Conservation (phyloP, 2,113 vertebrate genomes). For the Onychostoma macrolepis region DNA sequence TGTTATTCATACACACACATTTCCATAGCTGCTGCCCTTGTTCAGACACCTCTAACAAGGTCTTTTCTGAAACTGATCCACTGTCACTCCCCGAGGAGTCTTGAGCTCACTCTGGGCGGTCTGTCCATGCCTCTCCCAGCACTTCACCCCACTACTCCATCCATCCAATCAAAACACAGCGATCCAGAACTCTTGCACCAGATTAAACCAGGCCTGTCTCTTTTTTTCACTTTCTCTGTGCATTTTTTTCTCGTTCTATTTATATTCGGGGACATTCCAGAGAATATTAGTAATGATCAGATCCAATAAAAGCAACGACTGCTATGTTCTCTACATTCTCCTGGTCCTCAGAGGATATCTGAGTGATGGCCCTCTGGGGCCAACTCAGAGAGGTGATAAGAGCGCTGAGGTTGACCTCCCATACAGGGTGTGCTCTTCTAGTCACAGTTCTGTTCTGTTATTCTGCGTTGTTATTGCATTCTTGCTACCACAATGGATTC, state of each 20-base stretch:
- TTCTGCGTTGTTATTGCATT: neutral
- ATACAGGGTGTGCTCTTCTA: conserved; percentile 9
- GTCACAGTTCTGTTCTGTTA: neutral
- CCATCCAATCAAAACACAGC: conserved; percentile 66
- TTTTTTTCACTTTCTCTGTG: conserved; percentile 32
- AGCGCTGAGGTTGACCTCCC: conserved; percentile 6
- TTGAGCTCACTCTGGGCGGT: conserved; percentile 50
- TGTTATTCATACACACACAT: neutral
- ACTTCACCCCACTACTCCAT: conserved; percentile 35
- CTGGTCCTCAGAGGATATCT: conserved; percentile 6
- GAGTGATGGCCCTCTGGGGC: conserved; percentile 35
- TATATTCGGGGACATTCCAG: conserved; percentile 56
- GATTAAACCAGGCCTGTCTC: conserved; percentile 51
- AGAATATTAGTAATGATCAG: conserved; percentile 58
- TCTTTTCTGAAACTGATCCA: conserved; percentile 42
- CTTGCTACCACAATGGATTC: neutral
- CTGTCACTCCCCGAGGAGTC: conserved; percentile 47
- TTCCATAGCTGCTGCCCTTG: neutral
- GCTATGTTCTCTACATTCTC: conserved; percentile 39
- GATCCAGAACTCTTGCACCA: conserved; percentile 57
- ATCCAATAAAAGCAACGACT: conserved; percentile 56
- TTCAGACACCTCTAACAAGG: conserved; percentile 54
- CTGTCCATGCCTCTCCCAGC: conserved; percentile 35
- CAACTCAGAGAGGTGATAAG: conserved; percentile 44
- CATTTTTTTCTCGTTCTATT: conserved; percentile 47